phyloP scores from a whole-genome alignment of 2,797 vertebrate genomes.

The Lophius americanus region DNA sequence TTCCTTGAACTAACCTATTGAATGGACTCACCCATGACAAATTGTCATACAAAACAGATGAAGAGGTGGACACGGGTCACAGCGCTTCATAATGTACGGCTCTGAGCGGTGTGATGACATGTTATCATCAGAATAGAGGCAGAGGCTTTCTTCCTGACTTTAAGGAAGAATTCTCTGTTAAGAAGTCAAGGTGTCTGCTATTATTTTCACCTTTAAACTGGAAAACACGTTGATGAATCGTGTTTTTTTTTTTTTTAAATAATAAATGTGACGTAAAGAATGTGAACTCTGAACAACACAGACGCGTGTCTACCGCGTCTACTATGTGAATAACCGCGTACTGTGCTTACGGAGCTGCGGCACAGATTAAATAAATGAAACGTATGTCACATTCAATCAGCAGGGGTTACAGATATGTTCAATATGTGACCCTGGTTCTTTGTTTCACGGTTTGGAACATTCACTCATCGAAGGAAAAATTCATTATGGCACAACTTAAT shows the following conservation, averaged over 20 bases:
- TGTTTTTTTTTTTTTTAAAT: no score
- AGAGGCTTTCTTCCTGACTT: slow-evolving; percentile 11
- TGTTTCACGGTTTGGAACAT: no score
- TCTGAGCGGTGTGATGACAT: slow-evolving; percentile 10
- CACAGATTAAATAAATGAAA: no score
- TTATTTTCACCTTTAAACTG: slow-evolving; percentile 17
- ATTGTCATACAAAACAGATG: slow-evolving; percentile 20
- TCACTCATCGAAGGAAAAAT: no score
- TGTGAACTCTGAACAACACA: slow-evolving; percentile 19
- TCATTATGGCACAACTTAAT: no score
- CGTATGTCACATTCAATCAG: no score
- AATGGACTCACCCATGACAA: slow-evolving; percentile 3
- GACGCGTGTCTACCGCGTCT: not conserved
- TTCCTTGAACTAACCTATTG: slow-evolving; percentile 26
- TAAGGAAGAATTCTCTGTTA: not conserved
- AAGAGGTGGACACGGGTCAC: slow-evolving; percentile 12
- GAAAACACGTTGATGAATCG: not conserved
- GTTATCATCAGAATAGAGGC: not conserved
- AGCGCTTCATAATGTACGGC: slow-evolving; percentile 2
- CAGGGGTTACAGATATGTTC: no score
- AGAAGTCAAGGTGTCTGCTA: not conserved
- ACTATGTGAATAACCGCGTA: no score
- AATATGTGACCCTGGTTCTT: no score
- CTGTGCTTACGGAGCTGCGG: no score
- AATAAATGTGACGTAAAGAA: slow-evolving; percentile 1